Evolutionary conservation across 2,888 invertebrate species (phyloP), one percentile per base, ranked within the genome.

Genomic region (Campoletis raptor): DNA sequence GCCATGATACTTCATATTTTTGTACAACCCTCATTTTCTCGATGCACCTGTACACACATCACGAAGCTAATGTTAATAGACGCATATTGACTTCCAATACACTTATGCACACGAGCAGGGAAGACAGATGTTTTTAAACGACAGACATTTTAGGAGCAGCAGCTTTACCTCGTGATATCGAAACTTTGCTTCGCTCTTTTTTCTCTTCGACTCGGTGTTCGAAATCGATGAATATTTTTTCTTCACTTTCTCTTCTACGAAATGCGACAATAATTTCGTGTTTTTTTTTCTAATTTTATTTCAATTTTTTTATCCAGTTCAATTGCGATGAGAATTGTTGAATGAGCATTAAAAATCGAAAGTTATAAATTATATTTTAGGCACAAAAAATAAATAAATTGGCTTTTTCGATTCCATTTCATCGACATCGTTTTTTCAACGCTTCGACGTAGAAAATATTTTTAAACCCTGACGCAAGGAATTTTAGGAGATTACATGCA

Each of bases 11-110:
- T 70, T 84, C 64, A 69, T 80, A 76, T 80, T 84, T 84, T 74
- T 52, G 76, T 48, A 69, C 61, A 64, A 76, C 52, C 70, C 54
- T 80, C 70, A 72, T 64, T 12, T 70, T 64, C 73, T 37, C 72
- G 72, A 70, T 81, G 69, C 85, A 85, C 85, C 85, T 85, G 85
- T 85, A 82, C 85, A 81, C 30, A 85, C 85, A 85, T 67, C 18
- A 81, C 70, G 45, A 67, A 82, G 67, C 73, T 72, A 45, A 78
- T 82, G 81, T 85, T 78, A 78, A 85, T 79, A 79, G 79, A 79
- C 67, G 81, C 78, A 69, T 74, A 74, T 85, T 78, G 73, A 73
- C 85, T 78, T 61, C 85, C 67, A 73, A 74, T 66, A 66, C 10
- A 36, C 24, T 15, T 18, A 2, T 7, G 36, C 15, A 70, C 15